Base-by-base conservation (phyloP, 2,888 invertebrate species). In the Orchestes rusci region DNA sequence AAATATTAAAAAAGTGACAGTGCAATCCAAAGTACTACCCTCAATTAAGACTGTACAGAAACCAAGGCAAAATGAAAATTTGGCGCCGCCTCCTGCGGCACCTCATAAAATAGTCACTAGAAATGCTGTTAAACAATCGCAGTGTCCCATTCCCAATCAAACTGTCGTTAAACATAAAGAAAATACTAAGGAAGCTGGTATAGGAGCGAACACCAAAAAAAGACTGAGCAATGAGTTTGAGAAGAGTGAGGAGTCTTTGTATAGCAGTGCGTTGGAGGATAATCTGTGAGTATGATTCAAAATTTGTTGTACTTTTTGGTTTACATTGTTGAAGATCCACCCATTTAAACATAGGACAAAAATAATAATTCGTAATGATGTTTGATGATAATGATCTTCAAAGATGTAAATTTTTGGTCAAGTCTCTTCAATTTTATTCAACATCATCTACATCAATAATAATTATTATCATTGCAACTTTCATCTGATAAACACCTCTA, bases 261-360 rank as follows among this genome's bases (percentile, higher is more conserved):
- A 89, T 58, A 74, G 80, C 62, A 82, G 86, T 48, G 86, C 88
- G 3, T 69, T 84, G 56, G 87, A 88, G 61, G 84, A 82, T 50
- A 72, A n/a, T n/a, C n/a, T n/a, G n/a, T n/a, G n/a, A n/a, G n/a
- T n/a, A n/a, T n/a, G n/a, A n/a, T n/a, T n/a, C n/a, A n/a, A n/a
- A n/a, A n/a, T n/a, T n/a, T n/a, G n/a, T n/a, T n/a, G n/a, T n/a
- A n/a, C n/a, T n/a, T n/a, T n/a, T n/a, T n/a, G n/a, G n/a, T n/a
- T n/a, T n/a, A n/a, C n/a, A n/a, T n/a, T n/a, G n/a, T n/a, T n/a
- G n/a, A n/a, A n/a, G n/a, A n/a, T n/a, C n/a, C n/a, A n/a, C n/a
- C n/a, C n/a, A n/a, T n/a, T n/a, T n/a, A n/a, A n/a, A n/a, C n/a
- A n/a, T n/a, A n/a, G n/a, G n/a, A n/a, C n/a, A n/a, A n/a, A n/a